Evolutionary conservation across 23 tunicate species (phyloP).

Genomic region (Styela clava): DNA sequence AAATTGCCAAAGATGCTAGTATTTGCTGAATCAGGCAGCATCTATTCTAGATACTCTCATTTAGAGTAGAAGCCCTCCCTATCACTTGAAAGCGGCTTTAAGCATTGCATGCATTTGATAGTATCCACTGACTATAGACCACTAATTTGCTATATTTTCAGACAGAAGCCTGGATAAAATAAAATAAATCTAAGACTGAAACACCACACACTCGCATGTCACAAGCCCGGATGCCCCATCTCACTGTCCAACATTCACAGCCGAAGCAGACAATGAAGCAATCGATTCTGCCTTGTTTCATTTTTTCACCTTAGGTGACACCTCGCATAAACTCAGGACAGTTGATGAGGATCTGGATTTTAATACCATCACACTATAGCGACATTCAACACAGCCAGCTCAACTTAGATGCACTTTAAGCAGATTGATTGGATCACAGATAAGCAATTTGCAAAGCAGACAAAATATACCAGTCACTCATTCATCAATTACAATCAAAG

Average conservation of each 20-base stretch:
- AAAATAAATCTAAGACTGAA: background rate
- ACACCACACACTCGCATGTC: background rate
- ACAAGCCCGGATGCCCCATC: background rate
- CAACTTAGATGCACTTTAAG: background rate
- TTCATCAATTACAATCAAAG: background rate
- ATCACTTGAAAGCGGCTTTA: slow-evolving; percentile 21
- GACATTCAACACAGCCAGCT: background rate
- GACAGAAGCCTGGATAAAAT: slow-evolving; percentile 16
- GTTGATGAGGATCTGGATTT: background rate
- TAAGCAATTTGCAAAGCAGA: background rate
- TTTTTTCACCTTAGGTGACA: background rate
- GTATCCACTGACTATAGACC: slow-evolving; percentile 34
- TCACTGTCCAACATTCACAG: background rate
- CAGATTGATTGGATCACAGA: background rate
- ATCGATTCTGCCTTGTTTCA: background rate
- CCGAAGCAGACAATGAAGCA: background rate
- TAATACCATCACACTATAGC: background rate
- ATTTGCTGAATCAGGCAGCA: slow-evolving; percentile 19
- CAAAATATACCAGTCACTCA: background rate
- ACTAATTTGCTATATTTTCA: slow-evolving; percentile 14
- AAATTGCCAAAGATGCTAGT: slow-evolving; percentile 22
- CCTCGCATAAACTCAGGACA: background rate
- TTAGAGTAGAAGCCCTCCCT: slow-evolving; percentile 34
- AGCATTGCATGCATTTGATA: background rate
- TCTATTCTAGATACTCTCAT: slow-evolving; percentile 18